These are phyloP conservation scores for Catagonus wagneri DNA, from an alignment of 2,113 vertebrate genomes.

Conservation along the genomic window DNA sequence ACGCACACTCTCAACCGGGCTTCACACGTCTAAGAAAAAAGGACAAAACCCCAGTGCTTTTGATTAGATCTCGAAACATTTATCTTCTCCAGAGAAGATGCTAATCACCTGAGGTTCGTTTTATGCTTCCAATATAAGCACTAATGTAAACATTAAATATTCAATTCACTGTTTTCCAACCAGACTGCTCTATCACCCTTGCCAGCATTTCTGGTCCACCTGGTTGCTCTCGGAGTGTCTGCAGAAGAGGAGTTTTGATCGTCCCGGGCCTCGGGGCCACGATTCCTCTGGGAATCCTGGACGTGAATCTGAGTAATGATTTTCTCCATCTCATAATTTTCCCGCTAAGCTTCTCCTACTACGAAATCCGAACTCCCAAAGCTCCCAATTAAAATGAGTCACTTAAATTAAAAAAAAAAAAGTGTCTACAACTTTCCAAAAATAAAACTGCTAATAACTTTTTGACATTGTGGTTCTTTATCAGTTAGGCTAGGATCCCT, in stretches of 20 bases:
- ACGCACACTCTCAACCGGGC: neutral
- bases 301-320: neutral
- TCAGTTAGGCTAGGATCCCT: neutral
- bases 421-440: neutral
- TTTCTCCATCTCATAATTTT: neutral
- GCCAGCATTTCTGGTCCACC: neutral
- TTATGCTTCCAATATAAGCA: neutral
- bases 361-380: neutral
- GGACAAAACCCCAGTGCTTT: neutral
- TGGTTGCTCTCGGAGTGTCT: neutral
- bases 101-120: neutral
- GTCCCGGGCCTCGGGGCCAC: neutral
- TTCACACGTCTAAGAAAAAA: neutral
- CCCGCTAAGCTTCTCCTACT: neutral
- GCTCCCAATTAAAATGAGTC: neutral
- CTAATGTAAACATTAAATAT: neutral
- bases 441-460: conserved; percentile 19
- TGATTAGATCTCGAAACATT: neutral
- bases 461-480: neutral
- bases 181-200: neutral
- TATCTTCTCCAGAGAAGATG: neutral
- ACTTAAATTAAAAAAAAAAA: neutral
- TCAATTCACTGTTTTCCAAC: neutral
- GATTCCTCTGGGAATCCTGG: neutral
- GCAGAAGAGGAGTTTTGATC: neutral